Evolutionary conservation across 2,888 invertebrate species (phyloP).

Genomic region (Crematogaster levior): DNA sequence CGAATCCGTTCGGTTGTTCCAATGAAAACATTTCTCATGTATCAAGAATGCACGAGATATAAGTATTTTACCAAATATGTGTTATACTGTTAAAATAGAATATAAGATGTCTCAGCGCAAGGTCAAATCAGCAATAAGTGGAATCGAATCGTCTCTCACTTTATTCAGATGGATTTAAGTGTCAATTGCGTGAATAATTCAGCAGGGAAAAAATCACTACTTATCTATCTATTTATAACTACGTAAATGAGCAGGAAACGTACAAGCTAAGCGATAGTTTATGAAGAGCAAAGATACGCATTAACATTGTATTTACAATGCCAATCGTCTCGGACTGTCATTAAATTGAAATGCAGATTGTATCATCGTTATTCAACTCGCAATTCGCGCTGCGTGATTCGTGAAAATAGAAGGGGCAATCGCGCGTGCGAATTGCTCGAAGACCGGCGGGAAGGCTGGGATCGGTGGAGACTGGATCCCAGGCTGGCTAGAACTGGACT

Average conservation of each 20-base stretch:
- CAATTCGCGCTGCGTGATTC: not conserved
- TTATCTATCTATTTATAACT: not conserved
- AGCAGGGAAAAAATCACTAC: not conserved
- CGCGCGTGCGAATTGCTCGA: not conserved
- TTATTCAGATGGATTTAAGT: slow-evolving; percentile 1
- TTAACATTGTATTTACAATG: not conserved
- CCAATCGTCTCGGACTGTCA: not conserved
- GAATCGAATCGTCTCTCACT: not conserved
- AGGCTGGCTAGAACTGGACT: slow-evolving; percentile 2
- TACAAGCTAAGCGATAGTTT: not conserved
- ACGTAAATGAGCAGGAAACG: not conserved
- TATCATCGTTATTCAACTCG: not conserved
- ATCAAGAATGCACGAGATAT: not conserved
- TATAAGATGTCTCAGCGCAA: not conserved
- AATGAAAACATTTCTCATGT: not conserved
- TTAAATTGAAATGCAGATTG: not conserved
- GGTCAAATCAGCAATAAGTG: not conserved
- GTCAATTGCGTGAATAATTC: slow-evolving; percentile 5
- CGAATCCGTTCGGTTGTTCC: not conserved
- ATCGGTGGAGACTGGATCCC: slow-evolving; percentile 10
- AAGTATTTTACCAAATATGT: not conserved
- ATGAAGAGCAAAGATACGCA: not conserved
- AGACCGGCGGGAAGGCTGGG: slow-evolving; percentile 12
- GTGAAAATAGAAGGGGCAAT: not conserved
- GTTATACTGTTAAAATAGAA: not conserved